Evolutionary conservation across 2,797 vertebrate species (phyloP).

Genomic region (Tokudaia muenninki): DNA sequence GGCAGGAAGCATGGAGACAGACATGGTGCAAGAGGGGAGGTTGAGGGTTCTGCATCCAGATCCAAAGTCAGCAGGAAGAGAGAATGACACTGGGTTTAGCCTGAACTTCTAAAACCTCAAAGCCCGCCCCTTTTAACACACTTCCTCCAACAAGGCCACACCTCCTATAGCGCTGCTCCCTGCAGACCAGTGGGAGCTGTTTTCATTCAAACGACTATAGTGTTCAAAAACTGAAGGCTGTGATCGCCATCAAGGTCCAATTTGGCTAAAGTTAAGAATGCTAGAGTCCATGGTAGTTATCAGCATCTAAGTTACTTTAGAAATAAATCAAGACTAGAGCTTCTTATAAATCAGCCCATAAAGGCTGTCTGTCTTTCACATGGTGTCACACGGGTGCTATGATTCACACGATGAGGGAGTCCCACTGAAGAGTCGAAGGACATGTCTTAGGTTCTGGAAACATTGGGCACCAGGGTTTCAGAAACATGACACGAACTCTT

Average conservation of each 20-base stretch:
- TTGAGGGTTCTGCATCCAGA: not conserved
- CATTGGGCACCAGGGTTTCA: not conserved
- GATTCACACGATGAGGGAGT: not conserved
- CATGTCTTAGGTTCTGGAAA: not conserved
- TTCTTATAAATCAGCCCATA: not conserved
- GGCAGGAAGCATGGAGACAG: not conserved
- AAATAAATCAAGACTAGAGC: conserved; percentile 47
- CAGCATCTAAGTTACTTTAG: conserved; percentile 12
- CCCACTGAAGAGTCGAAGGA: not conserved
- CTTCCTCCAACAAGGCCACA: not conserved
- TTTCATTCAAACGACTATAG: not conserved
- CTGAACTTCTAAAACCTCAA: not conserved
- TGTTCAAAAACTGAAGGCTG: not conserved
- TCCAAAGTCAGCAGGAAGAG: not conserved
- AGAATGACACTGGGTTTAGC: not conserved
- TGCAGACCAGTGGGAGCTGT: not conserved
- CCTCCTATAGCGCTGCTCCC: not conserved
- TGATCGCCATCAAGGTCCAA: not conserved
- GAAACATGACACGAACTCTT: conserved; percentile 37
- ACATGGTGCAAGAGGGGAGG: not conserved
- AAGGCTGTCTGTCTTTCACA: not conserved
- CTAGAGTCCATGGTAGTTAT: not conserved
- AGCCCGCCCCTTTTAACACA: not conserved
- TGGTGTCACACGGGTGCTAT: not conserved
- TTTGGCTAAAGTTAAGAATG: not conserved